Evolutionary conservation across 2,797 vertebrate species (phyloP).

Genomic region (Eulemur coronatus): DNA sequence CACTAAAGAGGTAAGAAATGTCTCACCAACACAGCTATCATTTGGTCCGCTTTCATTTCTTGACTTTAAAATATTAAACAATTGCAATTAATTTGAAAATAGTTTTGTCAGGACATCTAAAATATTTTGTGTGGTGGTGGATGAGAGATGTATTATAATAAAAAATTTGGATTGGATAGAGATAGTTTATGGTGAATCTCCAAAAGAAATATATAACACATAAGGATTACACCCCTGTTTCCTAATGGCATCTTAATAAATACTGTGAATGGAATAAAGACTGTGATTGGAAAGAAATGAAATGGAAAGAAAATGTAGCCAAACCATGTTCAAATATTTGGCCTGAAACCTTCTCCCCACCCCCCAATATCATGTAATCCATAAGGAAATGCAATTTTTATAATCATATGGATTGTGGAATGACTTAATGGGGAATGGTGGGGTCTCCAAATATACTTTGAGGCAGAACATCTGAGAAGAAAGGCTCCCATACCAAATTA

Average conservation of each 20-base stretch:
- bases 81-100: conserved; percentile 9
- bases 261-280: neutral
- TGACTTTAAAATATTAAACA: conserved; percentile 1
- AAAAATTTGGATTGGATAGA: neutral
- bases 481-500: neutral
- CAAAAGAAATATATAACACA: neutral
- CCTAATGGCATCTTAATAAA: neutral
- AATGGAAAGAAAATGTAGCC: neutral
- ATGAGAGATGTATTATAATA: neutral
- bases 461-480: neutral
- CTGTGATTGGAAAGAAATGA: neutral
- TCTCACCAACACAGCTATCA: neutral
- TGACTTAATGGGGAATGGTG: neutral
- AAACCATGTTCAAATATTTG: neutral
- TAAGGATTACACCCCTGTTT: neutral
- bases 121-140: neutral
- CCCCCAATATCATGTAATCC: neutral
- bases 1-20: conserved; percentile 94
- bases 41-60: neutral
- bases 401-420: too few species aligned
- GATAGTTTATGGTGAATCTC: neutral
- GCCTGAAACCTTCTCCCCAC: neutral
- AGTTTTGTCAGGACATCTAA: neutral
- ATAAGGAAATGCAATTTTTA: neutral
- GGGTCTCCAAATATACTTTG: neutral